A percentile compares a stretch with the other conserved stretches of the same genome.
Evolutionary conservation across 2,113 vertebrate genomes (phyloP).

Genomic region (Callospermophilus lateralis): DNA sequence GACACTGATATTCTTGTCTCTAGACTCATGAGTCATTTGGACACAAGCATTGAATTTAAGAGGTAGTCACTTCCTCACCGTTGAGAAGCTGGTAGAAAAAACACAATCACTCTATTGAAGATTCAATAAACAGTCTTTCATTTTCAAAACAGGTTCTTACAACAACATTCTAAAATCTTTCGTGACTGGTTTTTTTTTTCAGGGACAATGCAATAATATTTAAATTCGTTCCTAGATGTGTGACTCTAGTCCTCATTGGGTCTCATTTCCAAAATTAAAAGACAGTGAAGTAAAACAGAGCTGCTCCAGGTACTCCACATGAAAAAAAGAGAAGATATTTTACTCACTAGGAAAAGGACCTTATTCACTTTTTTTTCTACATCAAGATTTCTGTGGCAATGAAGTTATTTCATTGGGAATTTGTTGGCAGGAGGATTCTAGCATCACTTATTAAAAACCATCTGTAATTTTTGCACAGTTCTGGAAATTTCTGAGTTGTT

Average conservation of each 20-base stretch:
- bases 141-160: slow-evolving; percentile 57
- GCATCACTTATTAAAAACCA: background rate
- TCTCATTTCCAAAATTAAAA: background rate
- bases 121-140: slow-evolving; percentile 70
- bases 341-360: background rate
- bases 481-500: background rate
- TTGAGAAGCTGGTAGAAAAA: slow-evolving; percentile 62
- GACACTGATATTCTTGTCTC: slow-evolving; percentile 64
- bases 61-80: slow-evolving; percentile 63
- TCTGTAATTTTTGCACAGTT: background rate
- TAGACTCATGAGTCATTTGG: slow-evolving; percentile 78
- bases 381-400: background rate
- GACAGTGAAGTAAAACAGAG: background rate
- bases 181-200: background rate
- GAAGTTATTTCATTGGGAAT: background rate
- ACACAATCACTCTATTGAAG: slow-evolving; percentile 35
- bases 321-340: background rate
- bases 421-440: background rate
- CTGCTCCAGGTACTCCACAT: background rate
- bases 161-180: slow-evolving; percentile 24
- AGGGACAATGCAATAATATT: slow-evolving; percentile 27
- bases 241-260: background rate
- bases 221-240: background rate
- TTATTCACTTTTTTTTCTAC: background rate
- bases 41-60: slow-evolving; percentile 76